Evolutionary conservation across 1,140 invertebrate species (phyloP).

Genomic region (Drosophila pallidifrons): DNA sequence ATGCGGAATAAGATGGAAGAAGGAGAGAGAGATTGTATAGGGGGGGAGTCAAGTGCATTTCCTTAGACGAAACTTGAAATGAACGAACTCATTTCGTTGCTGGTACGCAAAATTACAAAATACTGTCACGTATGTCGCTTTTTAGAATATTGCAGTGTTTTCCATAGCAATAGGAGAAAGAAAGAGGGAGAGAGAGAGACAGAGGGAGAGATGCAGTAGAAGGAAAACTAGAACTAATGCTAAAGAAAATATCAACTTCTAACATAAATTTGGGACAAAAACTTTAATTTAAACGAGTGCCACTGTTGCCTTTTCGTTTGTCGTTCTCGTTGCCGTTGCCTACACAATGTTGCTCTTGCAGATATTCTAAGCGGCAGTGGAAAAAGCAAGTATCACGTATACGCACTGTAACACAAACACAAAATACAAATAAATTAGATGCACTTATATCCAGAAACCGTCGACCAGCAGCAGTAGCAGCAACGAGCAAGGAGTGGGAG

Average conservation of each 20-base stretch:
- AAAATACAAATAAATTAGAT: constrained; percentile 83
- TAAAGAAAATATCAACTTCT: constrained; percentile 75
- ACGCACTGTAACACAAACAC: constrained; percentile 76
- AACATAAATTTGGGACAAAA: constrained; percentile 82
- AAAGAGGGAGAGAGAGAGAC: too few species aligned
- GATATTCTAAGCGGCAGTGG: constrained; percentile 45
- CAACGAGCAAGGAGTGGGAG: neutral
- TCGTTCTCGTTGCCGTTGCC: constrained; percentile 20
- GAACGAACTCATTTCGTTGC: constrained; percentile 69
- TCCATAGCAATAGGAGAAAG: neutral
- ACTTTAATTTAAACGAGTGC: constrained; percentile 82
- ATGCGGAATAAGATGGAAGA: neutral
- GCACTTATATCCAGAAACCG: constrained; percentile 56
- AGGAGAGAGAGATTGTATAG: neutral
- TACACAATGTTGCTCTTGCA: constrained; percentile 30
- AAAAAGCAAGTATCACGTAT: constrained; percentile 62
- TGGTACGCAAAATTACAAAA: constrained; percentile 69
- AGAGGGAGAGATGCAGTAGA: neutral
- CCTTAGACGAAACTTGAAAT: constrained; percentile 52
- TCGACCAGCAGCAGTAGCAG: constrained; percentile 8
- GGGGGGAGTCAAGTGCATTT: constrained; percentile 48
- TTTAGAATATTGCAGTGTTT: constrained; percentile 71
- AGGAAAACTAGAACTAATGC: constrained; percentile 37
- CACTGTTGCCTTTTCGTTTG: constrained; percentile 25
- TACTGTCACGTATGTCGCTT: constrained; percentile 81